These are phyloP conservation scores for Apoda limacodes DNA, from an alignment of 2,888 invertebrate species.

Conservation along the genomic window DNA sequence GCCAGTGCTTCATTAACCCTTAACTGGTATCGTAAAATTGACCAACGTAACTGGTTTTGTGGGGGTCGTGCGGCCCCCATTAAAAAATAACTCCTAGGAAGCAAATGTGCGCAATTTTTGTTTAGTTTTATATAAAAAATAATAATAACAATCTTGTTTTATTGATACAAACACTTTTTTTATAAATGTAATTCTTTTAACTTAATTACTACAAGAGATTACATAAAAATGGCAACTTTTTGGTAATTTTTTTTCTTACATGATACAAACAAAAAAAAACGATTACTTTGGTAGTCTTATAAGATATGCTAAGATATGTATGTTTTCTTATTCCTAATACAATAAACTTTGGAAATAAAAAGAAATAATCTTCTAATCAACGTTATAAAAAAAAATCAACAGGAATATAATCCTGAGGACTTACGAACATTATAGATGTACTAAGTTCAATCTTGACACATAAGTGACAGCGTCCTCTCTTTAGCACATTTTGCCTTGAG, in stretches of 20 bases:
- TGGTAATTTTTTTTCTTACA: background rate
- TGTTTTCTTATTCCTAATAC: slow-evolving; percentile 3
- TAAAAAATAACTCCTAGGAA: slow-evolving; percentile 2
- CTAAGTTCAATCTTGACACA: too few species aligned
- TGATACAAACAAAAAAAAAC: background rate
- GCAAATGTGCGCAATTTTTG: slow-evolving; percentile 3
- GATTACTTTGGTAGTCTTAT: too few species aligned
- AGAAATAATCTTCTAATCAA: too few species aligned
- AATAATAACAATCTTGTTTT: slow-evolving; percentile 2
- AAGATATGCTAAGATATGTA: slow-evolving; percentile 2
- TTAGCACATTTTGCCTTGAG: too few species aligned
- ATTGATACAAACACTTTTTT: too few species aligned
- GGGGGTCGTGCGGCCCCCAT: slow-evolving; percentile 2
- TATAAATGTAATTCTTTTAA: too few species aligned
- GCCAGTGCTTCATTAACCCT: too few species aligned
- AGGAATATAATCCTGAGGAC: too few species aligned
- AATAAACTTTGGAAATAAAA: slow-evolving; percentile 2
- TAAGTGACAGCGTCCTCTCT: too few species aligned
- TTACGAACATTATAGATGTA: too few species aligned
- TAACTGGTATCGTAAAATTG: too few species aligned
- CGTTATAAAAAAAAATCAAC: too few species aligned
- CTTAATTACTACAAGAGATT: slow-evolving; percentile 4
- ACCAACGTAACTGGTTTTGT: slow-evolving; percentile 3
- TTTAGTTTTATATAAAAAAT: slow-evolving; percentile 1
- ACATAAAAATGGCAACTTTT: slow-evolving; percentile 1